These are phyloP conservation scores for Sialis lutaria DNA, from an alignment of 2,888 invertebrate species.

Conservation along the genomic window DNA sequence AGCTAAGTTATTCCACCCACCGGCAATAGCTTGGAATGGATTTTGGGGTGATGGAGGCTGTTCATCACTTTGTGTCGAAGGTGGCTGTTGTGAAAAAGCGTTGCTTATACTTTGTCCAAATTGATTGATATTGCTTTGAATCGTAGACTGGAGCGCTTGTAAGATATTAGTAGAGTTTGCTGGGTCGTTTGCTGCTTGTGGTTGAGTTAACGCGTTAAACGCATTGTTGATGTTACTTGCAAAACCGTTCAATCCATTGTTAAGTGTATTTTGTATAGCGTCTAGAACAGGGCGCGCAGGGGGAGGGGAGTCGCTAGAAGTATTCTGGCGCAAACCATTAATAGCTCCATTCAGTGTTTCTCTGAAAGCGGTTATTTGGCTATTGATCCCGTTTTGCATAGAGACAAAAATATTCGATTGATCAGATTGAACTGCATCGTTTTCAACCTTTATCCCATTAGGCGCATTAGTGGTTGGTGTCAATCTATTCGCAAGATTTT, in stretches of 20 bases:
- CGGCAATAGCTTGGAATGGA: not conserved
- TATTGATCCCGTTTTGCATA: conserved; percentile 6
- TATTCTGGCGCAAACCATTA: conserved; percentile 7
- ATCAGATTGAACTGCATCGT: not conserved
- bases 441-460: not conserved
- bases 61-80: not conserved
- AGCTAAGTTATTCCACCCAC: not conserved
- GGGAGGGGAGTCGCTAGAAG: conserved; percentile 7
- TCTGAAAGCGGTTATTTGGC: conserved; percentile 3
- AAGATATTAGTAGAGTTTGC: not conserved
- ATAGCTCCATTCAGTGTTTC: conserved; percentile 5
- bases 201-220: not conserved
- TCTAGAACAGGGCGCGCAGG: conserved; percentile 6
- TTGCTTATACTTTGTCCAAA: not conserved
- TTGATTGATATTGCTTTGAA: not conserved
- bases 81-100: not conserved
- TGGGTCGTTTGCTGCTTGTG: not conserved
- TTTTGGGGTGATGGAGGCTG: not conserved
- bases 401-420: not conserved
- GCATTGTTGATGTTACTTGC: conserved; percentile 3
- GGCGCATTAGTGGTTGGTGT: not conserved
- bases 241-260: conserved; percentile 4
- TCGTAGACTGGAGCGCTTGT: not conserved
- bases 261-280: conserved; percentile 6
- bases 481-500: not conserved